phyloP scores from a whole-genome alignment of 1,140 invertebrate genomes.

The Drosophila sp. region DNA sequence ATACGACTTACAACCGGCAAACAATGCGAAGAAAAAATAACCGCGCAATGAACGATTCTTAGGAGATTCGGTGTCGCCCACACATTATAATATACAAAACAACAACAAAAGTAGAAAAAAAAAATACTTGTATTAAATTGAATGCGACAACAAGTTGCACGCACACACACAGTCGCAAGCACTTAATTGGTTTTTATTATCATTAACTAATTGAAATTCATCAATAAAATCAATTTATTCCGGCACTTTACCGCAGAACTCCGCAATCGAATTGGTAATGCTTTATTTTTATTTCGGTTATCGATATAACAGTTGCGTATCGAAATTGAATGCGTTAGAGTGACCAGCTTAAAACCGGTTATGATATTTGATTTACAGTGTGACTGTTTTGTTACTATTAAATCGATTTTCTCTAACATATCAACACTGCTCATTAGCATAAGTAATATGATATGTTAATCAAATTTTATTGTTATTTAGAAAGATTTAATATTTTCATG shows the following conservation, averaged over 20 bases:
- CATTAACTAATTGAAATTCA: conserved; percentile 23
- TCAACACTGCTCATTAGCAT: neutral
- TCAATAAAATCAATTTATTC: conserved; percentile 33
- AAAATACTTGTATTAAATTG: neutral
- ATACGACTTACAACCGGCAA: neutral
- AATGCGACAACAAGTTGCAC: conserved; percentile 2
- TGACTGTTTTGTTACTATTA: neutral
- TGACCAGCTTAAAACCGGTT: conserved; percentile 11
- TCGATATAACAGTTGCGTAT: conserved; percentile 18
- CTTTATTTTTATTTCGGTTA: conserved; percentile 18
- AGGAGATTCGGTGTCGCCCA: conserved; percentile 12
- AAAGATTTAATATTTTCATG: too few species aligned
- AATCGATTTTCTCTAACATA: neutral
- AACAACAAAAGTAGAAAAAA: conserved; percentile 17
- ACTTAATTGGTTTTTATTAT: conserved; percentile 22
- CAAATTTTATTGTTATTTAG: too few species aligned
- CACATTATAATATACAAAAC: conserved; percentile 12
- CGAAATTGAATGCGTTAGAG: conserved; percentile 12
- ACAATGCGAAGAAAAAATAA: conserved; percentile 6
- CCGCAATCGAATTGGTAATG: conserved; percentile 45
- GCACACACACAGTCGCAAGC: conserved; percentile 8
- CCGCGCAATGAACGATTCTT: conserved; percentile 26
- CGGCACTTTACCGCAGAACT: conserved; percentile 51
- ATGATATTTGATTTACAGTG: conserved; percentile 6
- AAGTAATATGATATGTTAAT: too few species aligned